A percentile compares a stretch with the other conserved stretches of the same genome.
These are phyloP conservation scores for Agelaius phoeniceus DNA, from an alignment of 2,113 vertebrate species.

Conservation along the genomic window DNA sequence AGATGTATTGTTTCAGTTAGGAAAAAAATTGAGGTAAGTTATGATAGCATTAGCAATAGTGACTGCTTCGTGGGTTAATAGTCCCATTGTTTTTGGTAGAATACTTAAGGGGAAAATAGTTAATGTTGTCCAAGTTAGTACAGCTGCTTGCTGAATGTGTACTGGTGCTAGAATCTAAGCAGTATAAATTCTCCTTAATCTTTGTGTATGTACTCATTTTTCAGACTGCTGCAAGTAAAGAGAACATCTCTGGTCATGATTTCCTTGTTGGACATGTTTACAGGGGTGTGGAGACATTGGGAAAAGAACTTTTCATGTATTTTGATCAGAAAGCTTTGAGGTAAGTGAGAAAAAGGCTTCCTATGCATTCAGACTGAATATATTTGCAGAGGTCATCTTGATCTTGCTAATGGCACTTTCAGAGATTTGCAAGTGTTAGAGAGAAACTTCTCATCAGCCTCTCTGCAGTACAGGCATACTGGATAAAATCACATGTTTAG, in stretches of 20 bases:
- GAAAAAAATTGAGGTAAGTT: background rate
- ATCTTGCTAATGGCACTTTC: background rate
- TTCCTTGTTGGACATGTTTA: slow-evolving; percentile 72
- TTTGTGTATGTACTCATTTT: slow-evolving; percentile 1
- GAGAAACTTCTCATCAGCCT: background rate
- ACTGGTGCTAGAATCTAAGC: background rate
- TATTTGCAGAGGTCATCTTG: background rate
- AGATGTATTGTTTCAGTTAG: background rate
- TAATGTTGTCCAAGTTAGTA: background rate
- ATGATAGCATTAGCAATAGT: background rate
- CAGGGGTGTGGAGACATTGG: slow-evolving; percentile 85
- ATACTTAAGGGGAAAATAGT: background rate
- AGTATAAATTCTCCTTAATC: background rate
- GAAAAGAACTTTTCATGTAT: slow-evolving; percentile 93
- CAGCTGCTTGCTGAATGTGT: background rate
- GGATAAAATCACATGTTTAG: background rate
- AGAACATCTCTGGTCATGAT: background rate
- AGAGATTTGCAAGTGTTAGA: background rate
- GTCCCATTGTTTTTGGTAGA: background rate
- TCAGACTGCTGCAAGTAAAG: slow-evolving; percentile 43
- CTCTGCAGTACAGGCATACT: background rate
- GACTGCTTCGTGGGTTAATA: background rate
- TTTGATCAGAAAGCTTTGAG: slow-evolving; percentile 86
- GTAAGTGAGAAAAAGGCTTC: slow-evolving; percentile 63
- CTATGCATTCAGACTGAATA: background rate